Base-by-base conservation (phyloP, 2,113 vertebrate genomes). In the Naja naja region DNA sequence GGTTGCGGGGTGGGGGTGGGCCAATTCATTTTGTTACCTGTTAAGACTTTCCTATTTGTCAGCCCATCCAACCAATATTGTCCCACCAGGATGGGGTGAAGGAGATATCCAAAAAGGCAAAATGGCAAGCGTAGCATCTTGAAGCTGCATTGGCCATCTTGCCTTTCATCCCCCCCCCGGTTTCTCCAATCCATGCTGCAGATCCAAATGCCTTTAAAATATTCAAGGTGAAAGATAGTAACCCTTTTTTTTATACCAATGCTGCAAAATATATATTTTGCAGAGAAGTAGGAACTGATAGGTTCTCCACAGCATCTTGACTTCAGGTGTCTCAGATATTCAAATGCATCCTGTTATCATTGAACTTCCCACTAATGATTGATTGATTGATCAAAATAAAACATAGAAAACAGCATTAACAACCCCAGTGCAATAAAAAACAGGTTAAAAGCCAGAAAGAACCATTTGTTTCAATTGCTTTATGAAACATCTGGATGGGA, bases 51-150 rank as follows among this genome's bases (percentile, higher is more conserved):
- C 12, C 43, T 1, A 2, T 52, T 58, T 9, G 90, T 34, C 96
- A 55, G 91, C 18, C 25, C 97, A 97, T 96, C 92, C 95, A 95
- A 53, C 34, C 34, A 2, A 20, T 20, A 81, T 6, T 22, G 34
- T 81, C n/a, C 47, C 74, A 81, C 0, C 1, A 22, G 74, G 7
- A 81, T 43, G 74, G 34, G 16, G 3, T 81, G 74, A 39, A 81
- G 18, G 74, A 39, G 34, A 43, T 39, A 7, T 43, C 74, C 18
- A 8, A 34, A 81, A 39, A 39, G 34, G 34, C 34, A 81, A 43
- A 22, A 43, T 22, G 18, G 34, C 16, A 43, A 22, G 20, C 18
- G 9, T 3, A 81, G 18, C 74, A 81, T 43, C 18, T 81, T 81
- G 74, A 81, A 81, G 74, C 34, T 9, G 18, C 74, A 22, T 81